phyloP scores from a whole-genome alignment of 2,797 vertebrate species.

The Alosa sapidissima region DNA sequence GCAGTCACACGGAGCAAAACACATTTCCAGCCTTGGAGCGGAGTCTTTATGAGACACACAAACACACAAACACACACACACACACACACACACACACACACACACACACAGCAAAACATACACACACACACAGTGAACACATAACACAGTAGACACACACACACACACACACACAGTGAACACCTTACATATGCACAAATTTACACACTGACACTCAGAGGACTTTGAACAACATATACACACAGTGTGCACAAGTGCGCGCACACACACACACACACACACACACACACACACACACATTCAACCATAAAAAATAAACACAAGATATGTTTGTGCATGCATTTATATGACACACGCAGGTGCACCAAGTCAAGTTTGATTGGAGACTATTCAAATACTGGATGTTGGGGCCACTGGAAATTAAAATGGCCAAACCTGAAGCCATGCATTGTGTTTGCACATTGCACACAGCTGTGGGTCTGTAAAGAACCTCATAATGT shows the following conservation, averaged over 20 bases:
- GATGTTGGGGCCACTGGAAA: not conserved
- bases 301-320: not conserved
- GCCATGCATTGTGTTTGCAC: not conserved
- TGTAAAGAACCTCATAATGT: not conserved
- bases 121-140: not conserved
- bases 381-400: not conserved
- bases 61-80: not conserved
- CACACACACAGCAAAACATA: not conserved
- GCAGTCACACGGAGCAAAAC: constrained; percentile 35
- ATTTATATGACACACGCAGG: not conserved
- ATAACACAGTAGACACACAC: not conserved
- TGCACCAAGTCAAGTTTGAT: not conserved
- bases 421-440: not conserved
- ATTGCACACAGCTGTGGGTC: not conserved
- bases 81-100: not conserved
- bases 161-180: not conserved
- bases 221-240: not conserved
- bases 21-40: constrained; percentile 23
- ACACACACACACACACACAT: not conserved
- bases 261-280: not conserved
- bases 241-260: not conserved
- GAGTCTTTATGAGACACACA: constrained; percentile 21
- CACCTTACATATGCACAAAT: too few relatives aligned
- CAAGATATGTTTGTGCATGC: not conserved
- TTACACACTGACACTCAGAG: too few relatives aligned